Base-by-base conservation (phyloP, 2,888 invertebrate genomes). In the Caenorhabditis sulstoni region DNA sequence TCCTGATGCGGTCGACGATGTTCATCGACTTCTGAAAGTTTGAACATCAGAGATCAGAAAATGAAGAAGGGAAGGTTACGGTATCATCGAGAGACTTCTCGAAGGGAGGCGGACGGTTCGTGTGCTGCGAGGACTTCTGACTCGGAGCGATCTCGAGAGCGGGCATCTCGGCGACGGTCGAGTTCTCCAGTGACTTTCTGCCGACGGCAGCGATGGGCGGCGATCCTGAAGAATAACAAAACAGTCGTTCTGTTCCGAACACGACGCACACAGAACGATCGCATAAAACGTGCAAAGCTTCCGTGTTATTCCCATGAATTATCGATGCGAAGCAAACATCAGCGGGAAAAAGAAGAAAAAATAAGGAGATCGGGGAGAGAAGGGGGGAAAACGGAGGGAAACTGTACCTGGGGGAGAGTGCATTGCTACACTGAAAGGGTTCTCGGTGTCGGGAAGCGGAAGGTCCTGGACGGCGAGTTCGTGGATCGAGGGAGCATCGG, bases 1-100 rank as follows among this genome's bases (percentile, higher is more conserved):
- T 62, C 44, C 84, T 80, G 39, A 85, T 52, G 22, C 79, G 62
- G 20, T 86, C 86, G 8, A 86, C 85, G 14, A 84, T n/a, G 47
- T 82, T 84, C 76, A 75, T 80, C 16, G 53, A 47, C 65, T 59
- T 47, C 76, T 77, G 58, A 35, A 62, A 22, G 1, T 20, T 35
- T 39, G 0, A 47, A 55, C 12, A 18, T 14, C 9, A 22, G 20
- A 23, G 7, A 16, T 3, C 23, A 1, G 20, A 22, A 35, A 37
- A 7, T 3, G 29, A 29, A 29, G 29, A 29, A 5, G 29, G 29
- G 29, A n/a, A 29, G 29, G 29, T 29, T 29, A 67, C 75, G 41
- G 45, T 58, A 16, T 67, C 44, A 23, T 78, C 66, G 22, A 67
- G 50, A 7, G 58, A 23, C 16, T 61, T 70, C 11, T 44, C 68